Evolutionary conservation across 2,113 vertebrate genomes (phyloP), one percentile per base, ranked within the genome.

Genomic region (Tautogolabrus adspersus): DNA sequence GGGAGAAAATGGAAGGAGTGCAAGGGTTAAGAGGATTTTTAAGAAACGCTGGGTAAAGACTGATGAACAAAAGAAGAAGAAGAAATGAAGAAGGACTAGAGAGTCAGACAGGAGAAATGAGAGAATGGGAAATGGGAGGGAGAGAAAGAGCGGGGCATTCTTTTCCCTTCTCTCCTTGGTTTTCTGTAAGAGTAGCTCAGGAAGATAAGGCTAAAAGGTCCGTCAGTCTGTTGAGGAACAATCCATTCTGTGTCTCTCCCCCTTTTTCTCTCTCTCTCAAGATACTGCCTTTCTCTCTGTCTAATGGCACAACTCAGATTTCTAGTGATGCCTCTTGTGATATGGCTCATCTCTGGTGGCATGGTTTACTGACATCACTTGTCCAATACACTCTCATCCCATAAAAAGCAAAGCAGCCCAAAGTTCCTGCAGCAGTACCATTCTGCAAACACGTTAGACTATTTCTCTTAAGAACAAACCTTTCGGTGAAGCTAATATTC

Each of bases 121-220:
- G 89, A 94, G 93, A 94, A 94, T 92, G 87, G 87, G 89, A 89
- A 92, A 90, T 82, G 90, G 91, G 76, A 90, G 89, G 83, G 75
- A 87, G 87, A 88, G 90, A 92, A 91, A 93, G 92, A 89, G 85
- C 66, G 47, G 78, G 82, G 81, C 88, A 89, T 93, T 94, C 84
- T 93, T 92, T 85, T 75, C 63, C 83, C 82, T 87, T 86, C 84
- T 92, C 91, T 93, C 91, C 92, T 93, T 92, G 87, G 89, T 91
- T 95, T 94, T 94, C 93, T 92, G 94, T 95, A 94, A 94, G 93
- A 94, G 93, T 93, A 94, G 92, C 94, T 93, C 83, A 70, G 86
- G 91, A 91, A 94, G 94, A 95, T 95, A 95, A 94, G 94, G 92
- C 93, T 94, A 93, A 95, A 94, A 94, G 94, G 92, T 92, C 93